These are phyloP conservation scores for Sinohyriopsis cumingii DNA, from an alignment of 2,888 invertebrate species.

Conservation along the genomic window DNA sequence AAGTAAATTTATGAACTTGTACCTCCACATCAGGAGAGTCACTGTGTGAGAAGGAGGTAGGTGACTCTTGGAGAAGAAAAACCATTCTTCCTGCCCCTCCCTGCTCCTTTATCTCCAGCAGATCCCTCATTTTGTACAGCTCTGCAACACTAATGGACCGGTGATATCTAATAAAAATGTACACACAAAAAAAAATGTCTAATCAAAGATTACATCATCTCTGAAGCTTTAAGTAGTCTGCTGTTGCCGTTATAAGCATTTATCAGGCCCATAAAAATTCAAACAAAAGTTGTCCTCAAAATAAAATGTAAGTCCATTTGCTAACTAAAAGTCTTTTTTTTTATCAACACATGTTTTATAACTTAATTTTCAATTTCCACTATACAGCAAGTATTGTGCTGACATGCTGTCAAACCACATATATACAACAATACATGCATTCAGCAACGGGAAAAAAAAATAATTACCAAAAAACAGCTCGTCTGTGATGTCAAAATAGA, in stretches of 20 bases:
- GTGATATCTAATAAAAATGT: constrained; percentile 72
- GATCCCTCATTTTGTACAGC: constrained; percentile 80
- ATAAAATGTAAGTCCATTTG: too few relatives aligned
- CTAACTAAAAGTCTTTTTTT: too few relatives aligned
- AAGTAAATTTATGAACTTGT: not conserved
- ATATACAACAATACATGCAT: too few relatives aligned
- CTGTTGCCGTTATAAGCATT: not conserved
- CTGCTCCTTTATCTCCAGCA: constrained; percentile 81
- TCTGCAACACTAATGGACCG: constrained; percentile 77
- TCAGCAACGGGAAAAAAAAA: too few relatives aligned
- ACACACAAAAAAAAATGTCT: not conserved
- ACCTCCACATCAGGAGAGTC: constrained; percentile 45
- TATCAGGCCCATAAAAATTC: too few relatives aligned
- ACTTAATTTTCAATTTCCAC: too few relatives aligned
- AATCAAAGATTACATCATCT: not conserved
- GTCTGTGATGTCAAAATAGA: too few relatives aligned
- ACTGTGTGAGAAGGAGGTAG: constrained; percentile 38
- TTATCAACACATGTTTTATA: too few relatives aligned
- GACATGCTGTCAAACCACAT: too few relatives aligned
- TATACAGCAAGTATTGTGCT: too few relatives aligned
- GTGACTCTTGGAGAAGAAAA: constrained; percentile 72
- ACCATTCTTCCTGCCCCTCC: constrained; percentile 80
- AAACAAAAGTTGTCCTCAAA: too few relatives aligned
- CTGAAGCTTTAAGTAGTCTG: not conserved
- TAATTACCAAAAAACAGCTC: too few relatives aligned